phyloP scores from a whole-genome alignment of 2,888 invertebrate species.

The Parasteatoda lunata region DNA sequence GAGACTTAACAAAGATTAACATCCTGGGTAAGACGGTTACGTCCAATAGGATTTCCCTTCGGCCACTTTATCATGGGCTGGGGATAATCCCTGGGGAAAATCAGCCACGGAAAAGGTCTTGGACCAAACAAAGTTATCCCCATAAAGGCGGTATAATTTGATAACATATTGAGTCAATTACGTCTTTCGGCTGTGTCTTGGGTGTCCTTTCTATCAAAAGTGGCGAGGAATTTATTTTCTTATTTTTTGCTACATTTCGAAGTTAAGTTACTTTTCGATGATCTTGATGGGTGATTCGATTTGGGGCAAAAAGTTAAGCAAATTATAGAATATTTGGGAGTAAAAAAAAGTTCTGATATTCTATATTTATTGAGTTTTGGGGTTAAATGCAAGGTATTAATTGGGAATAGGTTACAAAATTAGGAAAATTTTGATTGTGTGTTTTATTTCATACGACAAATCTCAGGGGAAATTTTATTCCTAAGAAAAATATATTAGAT shows the following conservation, averaged over 20 bases:
- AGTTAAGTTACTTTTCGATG: background rate
- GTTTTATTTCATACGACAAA: too few species aligned
- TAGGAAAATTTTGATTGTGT: too few species aligned
- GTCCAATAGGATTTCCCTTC: conserved; percentile 12
- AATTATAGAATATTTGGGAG: background rate
- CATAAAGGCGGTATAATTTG: conserved; percentile 46
- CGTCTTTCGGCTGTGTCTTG: conserved; percentile 22
- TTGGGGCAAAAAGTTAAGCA: conserved; percentile 1
- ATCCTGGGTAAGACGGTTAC: background rate
- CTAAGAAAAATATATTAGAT: too few species aligned
- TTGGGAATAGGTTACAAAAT: too few species aligned
- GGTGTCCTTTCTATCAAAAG: conserved; percentile 27
- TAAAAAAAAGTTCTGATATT: background rate
- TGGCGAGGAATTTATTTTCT: conserved; percentile 12
- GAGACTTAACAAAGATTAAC: conserved; percentile 49
- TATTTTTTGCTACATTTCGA: background rate
- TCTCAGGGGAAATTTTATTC: too few species aligned
- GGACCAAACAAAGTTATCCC: conserved; percentile 44
- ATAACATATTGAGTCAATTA: conserved; percentile 66
- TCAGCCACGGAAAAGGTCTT: conserved; percentile 21
- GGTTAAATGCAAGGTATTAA: too few species aligned
- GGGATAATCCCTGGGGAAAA: conserved; percentile 14
- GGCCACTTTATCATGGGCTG: conserved; percentile 30
- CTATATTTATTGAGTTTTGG: background rate
- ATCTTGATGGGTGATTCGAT: background rate